Conservation (phyloP, 1,140 invertebrate genomes). For the Penaeus vannamei region DNA sequence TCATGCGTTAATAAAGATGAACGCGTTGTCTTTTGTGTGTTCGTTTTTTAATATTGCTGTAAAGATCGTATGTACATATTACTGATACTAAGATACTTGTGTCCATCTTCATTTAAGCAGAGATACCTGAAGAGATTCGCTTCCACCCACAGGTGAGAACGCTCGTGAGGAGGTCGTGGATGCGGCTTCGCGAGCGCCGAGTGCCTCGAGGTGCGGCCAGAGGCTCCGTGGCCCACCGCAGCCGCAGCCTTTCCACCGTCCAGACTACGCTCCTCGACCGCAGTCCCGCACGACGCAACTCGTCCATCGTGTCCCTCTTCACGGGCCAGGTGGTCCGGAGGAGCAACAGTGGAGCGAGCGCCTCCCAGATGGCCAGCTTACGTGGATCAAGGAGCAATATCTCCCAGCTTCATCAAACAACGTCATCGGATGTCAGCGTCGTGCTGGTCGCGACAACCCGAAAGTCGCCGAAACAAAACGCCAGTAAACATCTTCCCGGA, state of each 20-base stretch:
- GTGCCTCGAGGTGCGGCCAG: neutral
- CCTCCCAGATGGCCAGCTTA: neutral
- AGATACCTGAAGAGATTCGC: too few relatives aligned
- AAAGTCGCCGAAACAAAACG: neutral
- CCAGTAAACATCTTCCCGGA: neutral
- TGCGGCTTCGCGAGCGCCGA: conserved; percentile 1
- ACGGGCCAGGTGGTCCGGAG: neutral
- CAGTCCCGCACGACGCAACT: neutral
- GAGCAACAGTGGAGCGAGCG: conserved; percentile 3
- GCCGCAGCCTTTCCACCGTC: conserved; percentile 5
- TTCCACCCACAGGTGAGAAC: neutral
- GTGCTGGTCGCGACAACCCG: neutral
- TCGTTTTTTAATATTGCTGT: too few relatives aligned
- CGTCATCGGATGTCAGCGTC: neutral
- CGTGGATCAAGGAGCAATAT: neutral
- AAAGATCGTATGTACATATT: too few relatives aligned
- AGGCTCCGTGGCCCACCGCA: neutral
- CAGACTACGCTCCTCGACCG: conserved; percentile 8
- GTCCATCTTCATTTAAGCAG: too few relatives aligned
- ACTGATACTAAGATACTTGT: too few relatives aligned
- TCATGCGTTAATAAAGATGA: too few relatives aligned
- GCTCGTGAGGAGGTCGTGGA: neutral
- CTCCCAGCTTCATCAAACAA: neutral
- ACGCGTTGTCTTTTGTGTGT: too few relatives aligned
- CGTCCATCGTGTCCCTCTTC: neutral